A percentile compares a stretch with the other conserved stretches of the same genome.
phyloP scores from a whole-genome alignment of 2,888 invertebrate genomes.

The Dorcus parallelipipedus region DNA sequence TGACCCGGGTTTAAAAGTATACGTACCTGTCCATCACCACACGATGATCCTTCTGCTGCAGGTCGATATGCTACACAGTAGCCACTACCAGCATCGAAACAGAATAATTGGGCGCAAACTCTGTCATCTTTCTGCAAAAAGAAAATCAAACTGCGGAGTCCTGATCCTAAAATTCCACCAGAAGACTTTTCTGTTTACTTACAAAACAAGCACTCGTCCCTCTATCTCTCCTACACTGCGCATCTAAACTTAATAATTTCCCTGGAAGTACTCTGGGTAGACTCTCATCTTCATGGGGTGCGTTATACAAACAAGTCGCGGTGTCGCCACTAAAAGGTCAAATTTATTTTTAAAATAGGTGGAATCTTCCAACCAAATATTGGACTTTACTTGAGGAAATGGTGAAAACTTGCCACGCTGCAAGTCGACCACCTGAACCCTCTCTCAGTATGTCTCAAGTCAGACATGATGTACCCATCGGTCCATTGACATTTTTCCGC shows the following conservation, averaged over 20 bases:
- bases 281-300: slow-evolving; percentile 90
- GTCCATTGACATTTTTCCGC: slow-evolving; percentile 95
- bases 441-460: slow-evolving; percentile 88
- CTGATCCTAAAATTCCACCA: no score
- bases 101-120: slow-evolving; percentile 92
- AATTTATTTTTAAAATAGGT: background rate
- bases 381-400: slow-evolving; percentile 81
- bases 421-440: slow-evolving; percentile 94
- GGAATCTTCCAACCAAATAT: slow-evolving; percentile 1
- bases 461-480: slow-evolving; percentile 95
- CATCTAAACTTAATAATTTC: slow-evolving; percentile 82
- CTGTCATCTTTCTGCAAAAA: slow-evolving; percentile 84
- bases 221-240: slow-evolving; percentile 88
- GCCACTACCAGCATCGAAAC: slow-evolving; percentile 90
- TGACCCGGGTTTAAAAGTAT: background rate
- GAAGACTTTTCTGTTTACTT: slow-evolving; percentile 38
- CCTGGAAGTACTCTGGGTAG: slow-evolving; percentile 86
- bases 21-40: slow-evolving; percentile 86
- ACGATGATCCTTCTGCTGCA: slow-evolving; percentile 90
- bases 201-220: slow-evolving; percentile 83
- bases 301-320: slow-evolving; percentile 88
- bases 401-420: slow-evolving; percentile 90
- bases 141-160: slow-evolving; percentile 14
- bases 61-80: slow-evolving; percentile 95
- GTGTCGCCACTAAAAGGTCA: slow-evolving; percentile 77